Percentiles rank a stretch among this genome's conserved stretches.
phyloP scores from a whole-genome alignment of 2,113 vertebrate species.

The Ranitomeya imitator region DNA sequence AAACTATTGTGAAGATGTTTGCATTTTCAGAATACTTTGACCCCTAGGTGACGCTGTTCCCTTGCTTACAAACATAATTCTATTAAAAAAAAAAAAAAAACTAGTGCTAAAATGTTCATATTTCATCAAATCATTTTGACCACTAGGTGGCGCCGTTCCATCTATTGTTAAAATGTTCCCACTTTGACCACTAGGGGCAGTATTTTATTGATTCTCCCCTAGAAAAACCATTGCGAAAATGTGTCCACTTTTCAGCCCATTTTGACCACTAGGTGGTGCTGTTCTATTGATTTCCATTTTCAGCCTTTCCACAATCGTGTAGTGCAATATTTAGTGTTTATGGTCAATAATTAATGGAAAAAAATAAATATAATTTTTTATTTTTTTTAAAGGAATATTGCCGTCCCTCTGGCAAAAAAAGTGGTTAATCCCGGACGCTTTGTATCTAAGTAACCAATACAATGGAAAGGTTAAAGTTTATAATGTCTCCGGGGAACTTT shows the following conservation, averaged over 20 bases:
- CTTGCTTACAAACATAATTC: too few species aligned
- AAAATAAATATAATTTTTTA: too few species aligned
- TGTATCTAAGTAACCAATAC: conserved; percentile 7
- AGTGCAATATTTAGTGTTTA: too few species aligned
- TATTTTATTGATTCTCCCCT: too few species aligned
- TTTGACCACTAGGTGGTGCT: neutral
- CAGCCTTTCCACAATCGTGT: neutral
- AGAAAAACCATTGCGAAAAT: neutral
- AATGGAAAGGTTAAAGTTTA: conserved; percentile 21
- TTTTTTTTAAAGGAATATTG: neutral
- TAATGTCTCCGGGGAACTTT: neutral
- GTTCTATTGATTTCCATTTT: neutral
- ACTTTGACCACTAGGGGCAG: too few species aligned
- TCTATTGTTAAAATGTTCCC: too few species aligned
- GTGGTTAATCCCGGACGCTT: neutral
- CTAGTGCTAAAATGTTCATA: too few species aligned
- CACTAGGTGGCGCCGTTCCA: neutral
- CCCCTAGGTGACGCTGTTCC: too few species aligned
- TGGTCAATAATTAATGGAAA: too few species aligned
- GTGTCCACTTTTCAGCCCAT: neutral
- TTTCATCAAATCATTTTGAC: neutral
- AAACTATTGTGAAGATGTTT: too few species aligned
- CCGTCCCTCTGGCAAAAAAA: neutral
- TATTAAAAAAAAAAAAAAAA: too few species aligned
- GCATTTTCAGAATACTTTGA: too few species aligned